Evolutionary conservation across 2,113 vertebrate genomes (phyloP), one percentile per base, ranked within the genome.

Genomic region (Alethe diademata): DNA sequence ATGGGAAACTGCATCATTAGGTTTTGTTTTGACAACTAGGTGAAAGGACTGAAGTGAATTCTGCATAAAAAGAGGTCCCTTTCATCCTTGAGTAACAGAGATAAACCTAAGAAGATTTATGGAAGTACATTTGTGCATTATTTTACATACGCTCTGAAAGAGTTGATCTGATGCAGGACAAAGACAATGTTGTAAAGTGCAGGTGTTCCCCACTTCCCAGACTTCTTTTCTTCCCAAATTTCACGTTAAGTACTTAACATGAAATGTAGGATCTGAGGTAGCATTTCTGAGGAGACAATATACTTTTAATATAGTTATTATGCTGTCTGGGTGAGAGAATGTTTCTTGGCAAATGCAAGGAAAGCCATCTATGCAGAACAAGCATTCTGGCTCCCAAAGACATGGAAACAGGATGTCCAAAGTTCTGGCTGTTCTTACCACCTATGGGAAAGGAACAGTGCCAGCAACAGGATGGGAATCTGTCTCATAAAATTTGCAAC

Each of bases 1-100:
- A 93, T 70, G 36, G 62, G 61, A 93, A 95, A 91, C 51, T 64
- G 67, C 56, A 95, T 53, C 67, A 72, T 94, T 88, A 92, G 51
- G 69, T 64, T 94, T 83, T 86, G 60, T 91, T 92, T 90, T 96
- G 92, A 95, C 91, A 93, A 71, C 58, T 64, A 67, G 76, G 86
- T 83, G 86, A 95, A 94, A 94, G 61, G 47, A 94, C 35, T 83
- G 60, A 94, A 92, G 60, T 67, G 69, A 95, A 80, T 86, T 82
- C 56, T 90, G 83, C 83, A 86, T 80, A 86, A 88, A 90, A 96
- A 86, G 38, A 47, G 33, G 15, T 78, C 56, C 26, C 56, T 92
- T 83, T 83, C 40, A 88, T 80, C 73, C 56, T 2, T 74, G 38
- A 90, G 29, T 76, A 93, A 86, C 19, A 83, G 79, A 95, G 88